Base-by-base conservation (phyloP, 1,140 invertebrate species). In the Drosophila navojoa region DNA sequence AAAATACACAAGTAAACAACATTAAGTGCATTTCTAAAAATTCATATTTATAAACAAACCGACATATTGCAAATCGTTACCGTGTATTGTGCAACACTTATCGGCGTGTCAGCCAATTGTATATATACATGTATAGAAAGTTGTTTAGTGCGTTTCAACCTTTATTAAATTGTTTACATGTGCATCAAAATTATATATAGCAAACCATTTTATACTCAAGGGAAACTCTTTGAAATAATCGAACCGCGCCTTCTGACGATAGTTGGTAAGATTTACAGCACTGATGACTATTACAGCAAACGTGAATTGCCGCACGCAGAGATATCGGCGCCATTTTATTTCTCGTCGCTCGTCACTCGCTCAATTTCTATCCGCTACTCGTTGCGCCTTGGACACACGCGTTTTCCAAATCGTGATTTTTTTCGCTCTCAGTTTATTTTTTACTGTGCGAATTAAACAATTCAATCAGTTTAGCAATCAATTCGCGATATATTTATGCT, bases 321-420 rank as follows among this genome's bases (percentile, higher is more conserved):
- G 64, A 50, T 73, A 74, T 74, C 71, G 71, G 71, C 71, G 71
- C 71, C 71, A 74, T 74, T 74, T 74, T 74, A 27, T 70, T 70
- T 57, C 67, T 74, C 71, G 71, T 38, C 35, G 42, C 64, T 62
- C 47, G 50, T 7, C 11, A 60, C 64, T 81, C 79, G 79, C 25
- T 66, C 15, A 40, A 66, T 62, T 27, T 32, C 22, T 53, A 71
- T 70, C 52, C 38, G 63, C 67, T 74, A 77, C 76, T 77, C 76
- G 76, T 66, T 58, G 61, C 71, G 59, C 49, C 49, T 82, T 69
- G 80, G 76, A 85, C 81, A 84, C 80, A 84, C 80, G 81, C 77
- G 77, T 84, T 84, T 81, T 86, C 69, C 68, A 77, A 82, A 81
- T 86, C 81, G 81, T 86, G 81, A 58, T 81, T 86, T 80, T 78